Percentiles rank a stretch among this genome's conserved stretches.
Conservation (phyloP, 2,797 vertebrate genomes). For the Halcyon smyrnensis region DNA sequence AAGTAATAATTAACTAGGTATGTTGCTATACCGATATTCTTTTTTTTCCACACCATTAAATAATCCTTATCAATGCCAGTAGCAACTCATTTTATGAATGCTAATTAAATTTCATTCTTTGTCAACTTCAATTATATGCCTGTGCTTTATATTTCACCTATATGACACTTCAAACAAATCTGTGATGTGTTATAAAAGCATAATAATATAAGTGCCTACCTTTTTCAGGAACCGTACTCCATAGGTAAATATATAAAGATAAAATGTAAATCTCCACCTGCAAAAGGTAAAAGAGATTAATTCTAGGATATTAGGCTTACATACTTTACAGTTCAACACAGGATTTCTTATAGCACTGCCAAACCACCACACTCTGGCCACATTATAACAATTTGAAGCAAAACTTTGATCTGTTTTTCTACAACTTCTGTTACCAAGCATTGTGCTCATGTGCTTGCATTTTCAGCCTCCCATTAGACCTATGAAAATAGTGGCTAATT, state of each 20-base stretch:
- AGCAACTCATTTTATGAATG: slow-evolving; percentile 1
- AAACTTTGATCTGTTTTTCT: background rate
- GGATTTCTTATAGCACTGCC: background rate
- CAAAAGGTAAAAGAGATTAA: slow-evolving; percentile 75
- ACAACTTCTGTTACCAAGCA: background rate
- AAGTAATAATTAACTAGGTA: background rate
- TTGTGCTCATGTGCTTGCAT: background rate
- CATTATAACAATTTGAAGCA: background rate
- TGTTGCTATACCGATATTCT: background rate
- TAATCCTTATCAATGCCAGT: background rate
- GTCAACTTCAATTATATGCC: background rate
- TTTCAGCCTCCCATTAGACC: background rate
- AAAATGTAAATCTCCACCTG: slow-evolving; percentile 99
- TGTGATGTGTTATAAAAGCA: background rate
- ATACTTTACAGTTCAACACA: slow-evolving; percentile 22
- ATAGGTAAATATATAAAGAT: slow-evolving; percentile 96
- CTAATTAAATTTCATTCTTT: slow-evolving; percentile 7
- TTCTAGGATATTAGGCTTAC: slow-evolving; percentile 37
- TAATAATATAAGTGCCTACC: slow-evolving; percentile 81
- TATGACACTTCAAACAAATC: background rate
- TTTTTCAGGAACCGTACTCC: slow-evolving; percentile 96
- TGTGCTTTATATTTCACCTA: background rate
- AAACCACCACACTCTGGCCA: background rate
- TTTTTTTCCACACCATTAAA: background rate
- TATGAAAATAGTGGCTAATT: background rate